Percentiles rank a stretch among this genome's conserved stretches.
phyloP scores from a whole-genome alignment of 2,113 vertebrate species.

The Peromyscus maniculatus region DNA sequence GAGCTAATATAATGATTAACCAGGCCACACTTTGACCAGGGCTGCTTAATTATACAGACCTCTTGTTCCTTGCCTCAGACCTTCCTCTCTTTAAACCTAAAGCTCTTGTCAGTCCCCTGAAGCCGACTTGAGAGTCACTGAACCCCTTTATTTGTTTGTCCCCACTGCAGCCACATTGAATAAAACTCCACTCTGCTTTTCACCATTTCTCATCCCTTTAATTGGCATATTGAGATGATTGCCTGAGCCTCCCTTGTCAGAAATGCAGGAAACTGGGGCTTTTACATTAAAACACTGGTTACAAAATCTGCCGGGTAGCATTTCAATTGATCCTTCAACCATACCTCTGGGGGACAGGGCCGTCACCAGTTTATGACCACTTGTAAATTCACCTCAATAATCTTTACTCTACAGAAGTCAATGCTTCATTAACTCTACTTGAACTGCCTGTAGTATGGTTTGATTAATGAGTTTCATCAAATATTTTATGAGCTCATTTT shows the following conservation, averaged over 20 bases:
- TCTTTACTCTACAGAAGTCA: slow-evolving; percentile 11
- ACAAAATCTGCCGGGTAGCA: neutral
- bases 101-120: neutral
- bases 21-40: neutral
- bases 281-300: no score
- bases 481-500: slow-evolving; percentile 48
- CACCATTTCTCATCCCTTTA: neutral
- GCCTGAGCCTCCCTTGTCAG: neutral
- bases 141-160: neutral
- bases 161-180: neutral
- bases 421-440: slow-evolving; percentile 44
- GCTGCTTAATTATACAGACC: neutral
- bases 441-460: slow-evolving; percentile 3
- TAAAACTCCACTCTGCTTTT: neutral
- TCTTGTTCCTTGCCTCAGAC: neutral
- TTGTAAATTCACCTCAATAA: slow-evolving; percentile 49
- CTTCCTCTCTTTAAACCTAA: neutral
- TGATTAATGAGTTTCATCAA: slow-evolving; percentile 51
- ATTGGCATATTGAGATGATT: neutral
- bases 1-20: neutral
- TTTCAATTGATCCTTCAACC: neutral
- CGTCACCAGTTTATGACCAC: slow-evolving; percentile 22
- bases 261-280: neutral
- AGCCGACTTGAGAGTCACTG: neutral
- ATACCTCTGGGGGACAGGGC: neutral